Conservation (phyloP, 2,797 vertebrate species). For the Helostoma temminkii region DNA sequence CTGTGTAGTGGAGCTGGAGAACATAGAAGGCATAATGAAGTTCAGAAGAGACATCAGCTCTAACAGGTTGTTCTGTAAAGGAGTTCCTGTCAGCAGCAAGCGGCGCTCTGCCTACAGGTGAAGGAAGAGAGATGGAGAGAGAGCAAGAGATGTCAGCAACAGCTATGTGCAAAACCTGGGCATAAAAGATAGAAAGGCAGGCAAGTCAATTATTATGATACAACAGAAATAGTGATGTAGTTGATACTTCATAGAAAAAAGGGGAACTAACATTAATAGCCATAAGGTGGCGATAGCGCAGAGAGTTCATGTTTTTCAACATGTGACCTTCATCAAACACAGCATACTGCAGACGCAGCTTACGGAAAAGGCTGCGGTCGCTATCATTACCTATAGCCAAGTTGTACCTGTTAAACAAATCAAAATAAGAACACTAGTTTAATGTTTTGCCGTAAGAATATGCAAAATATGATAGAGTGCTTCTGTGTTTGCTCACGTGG, state of each 20-base stretch:
- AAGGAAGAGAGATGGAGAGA: not conserved
- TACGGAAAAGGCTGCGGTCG: conserved; percentile 94
- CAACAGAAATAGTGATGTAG: not conserved
- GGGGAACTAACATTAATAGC: conserved; percentile 91
- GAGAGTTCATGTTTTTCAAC: conserved; percentile 97
- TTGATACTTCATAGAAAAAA: not conserved
- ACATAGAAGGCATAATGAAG: conserved; percentile 99
- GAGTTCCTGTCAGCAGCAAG: conserved; percentile 95
- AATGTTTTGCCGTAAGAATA: not conserved
- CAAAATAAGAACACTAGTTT: not conserved
- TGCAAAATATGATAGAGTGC: not conserved
- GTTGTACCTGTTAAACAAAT: conserved; percentile 87
- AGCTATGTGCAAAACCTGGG: not conserved
- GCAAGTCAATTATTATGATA: not conserved
- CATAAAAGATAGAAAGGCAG: not conserved
- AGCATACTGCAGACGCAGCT: conserved; percentile 89
- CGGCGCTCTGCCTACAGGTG: conserved; percentile 89
- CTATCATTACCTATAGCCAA: conserved; percentile 90
- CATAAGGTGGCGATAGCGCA: conserved; percentile 97
- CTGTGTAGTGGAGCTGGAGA: conserved; percentile 93
- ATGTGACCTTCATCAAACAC: conserved; percentile 99
- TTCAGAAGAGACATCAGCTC: conserved; percentile 97
- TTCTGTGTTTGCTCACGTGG: conserved; percentile 88
- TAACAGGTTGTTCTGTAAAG: conserved; percentile 95
- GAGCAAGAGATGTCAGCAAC: not conserved